Evolutionary conservation across 2,797 vertebrate species (phyloP).

Genomic region (Squalus acanthias): DNA sequence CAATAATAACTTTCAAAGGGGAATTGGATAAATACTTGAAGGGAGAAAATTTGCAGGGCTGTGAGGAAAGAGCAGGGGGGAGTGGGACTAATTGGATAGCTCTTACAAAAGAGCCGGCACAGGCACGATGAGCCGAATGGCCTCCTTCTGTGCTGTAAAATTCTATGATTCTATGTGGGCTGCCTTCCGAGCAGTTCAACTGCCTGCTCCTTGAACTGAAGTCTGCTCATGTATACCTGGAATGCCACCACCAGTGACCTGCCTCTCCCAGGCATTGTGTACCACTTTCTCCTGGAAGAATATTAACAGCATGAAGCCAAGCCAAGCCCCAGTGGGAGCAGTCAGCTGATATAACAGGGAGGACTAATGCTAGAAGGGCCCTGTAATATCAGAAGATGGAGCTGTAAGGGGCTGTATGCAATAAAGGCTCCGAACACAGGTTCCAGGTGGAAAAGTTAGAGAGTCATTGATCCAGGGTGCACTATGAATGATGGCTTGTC

Average conservation of each 20-base stretch:
- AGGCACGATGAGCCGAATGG: neutral
- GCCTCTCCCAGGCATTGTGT: neutral
- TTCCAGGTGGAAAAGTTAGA: neutral
- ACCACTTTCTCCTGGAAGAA: neutral
- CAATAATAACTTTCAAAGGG: neutral
- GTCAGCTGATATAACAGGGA: neutral
- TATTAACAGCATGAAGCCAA: neutral
- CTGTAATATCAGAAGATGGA: neutral
- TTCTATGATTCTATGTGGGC: neutral
- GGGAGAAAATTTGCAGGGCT: neutral
- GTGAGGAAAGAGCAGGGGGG: neutral
- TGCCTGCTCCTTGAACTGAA: neutral
- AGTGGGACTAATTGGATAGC: too few species aligned
- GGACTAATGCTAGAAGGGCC: neutral
- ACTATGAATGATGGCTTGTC: too few species aligned
- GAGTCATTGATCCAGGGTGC: neutral
- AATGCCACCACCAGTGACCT: neutral
- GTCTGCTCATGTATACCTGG: neutral
- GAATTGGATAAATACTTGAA: neutral
- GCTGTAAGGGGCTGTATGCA: neutral
- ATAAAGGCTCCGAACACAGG: neutral
- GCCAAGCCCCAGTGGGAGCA: neutral
- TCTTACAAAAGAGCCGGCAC: neutral
- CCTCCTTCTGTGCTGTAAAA: neutral
- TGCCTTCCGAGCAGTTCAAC: neutral